phyloP scores from a whole-genome alignment of 1,140 invertebrate species.

The Orius laevigatus region DNA sequence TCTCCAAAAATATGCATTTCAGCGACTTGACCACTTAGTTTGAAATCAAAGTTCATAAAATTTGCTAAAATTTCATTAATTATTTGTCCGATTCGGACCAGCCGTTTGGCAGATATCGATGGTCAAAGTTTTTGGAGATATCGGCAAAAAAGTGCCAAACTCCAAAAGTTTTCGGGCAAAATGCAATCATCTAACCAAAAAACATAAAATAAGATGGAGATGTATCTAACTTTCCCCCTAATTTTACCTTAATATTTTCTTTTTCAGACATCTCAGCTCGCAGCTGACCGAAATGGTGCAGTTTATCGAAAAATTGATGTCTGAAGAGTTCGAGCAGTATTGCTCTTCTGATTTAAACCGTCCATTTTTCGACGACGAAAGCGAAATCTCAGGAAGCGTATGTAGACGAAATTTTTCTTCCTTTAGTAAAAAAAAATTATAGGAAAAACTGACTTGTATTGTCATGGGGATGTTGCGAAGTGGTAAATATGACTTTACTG shows the following conservation, averaged over 20 bases:
- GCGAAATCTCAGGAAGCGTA: constrained; percentile 44
- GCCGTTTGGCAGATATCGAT: too few species aligned
- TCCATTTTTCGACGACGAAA: constrained; percentile 47
- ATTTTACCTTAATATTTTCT: neutral
- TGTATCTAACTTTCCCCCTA: too few species aligned
- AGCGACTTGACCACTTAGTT: too few species aligned
- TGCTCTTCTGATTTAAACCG: constrained; percentile 82
- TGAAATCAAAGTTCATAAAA: too few species aligned
- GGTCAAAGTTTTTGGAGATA: neutral
- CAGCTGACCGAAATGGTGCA: constrained; percentile 94
- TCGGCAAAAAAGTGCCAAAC: too few species aligned
- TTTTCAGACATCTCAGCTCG: constrained; percentile 68
- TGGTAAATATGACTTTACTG: constrained; percentile 74
- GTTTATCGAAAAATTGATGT: constrained; percentile 92
- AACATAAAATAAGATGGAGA: too few species aligned
- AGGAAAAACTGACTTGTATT: constrained; percentile 75
- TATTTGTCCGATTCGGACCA: too few species aligned
- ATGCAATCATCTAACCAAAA: too few species aligned
- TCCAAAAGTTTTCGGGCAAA: too few species aligned
- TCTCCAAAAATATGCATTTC: too few species aligned
- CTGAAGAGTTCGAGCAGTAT: constrained; percentile 85
- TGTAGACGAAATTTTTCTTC: constrained; percentile 14
- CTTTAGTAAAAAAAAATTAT: constrained; percentile 20
- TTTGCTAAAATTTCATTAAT: too few species aligned
- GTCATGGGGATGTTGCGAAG: constrained; percentile 75